Base-by-base conservation (phyloP, 1,140 invertebrate species). In the Anoplolepis gracilipes region DNA sequence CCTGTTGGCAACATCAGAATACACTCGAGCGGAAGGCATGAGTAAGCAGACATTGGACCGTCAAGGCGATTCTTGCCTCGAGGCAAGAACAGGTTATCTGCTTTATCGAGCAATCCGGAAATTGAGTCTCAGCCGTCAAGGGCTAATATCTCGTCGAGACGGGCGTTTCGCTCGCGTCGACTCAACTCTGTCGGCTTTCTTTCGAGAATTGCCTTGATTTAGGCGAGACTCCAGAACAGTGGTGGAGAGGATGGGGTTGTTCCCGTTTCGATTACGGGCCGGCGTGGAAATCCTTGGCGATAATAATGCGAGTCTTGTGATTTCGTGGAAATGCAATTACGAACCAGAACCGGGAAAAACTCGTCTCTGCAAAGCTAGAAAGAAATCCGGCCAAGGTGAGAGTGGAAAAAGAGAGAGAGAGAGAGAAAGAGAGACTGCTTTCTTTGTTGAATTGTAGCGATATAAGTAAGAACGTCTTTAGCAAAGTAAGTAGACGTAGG, bases 261-360 rank as follows among this genome's bases (percentile, higher is more conserved):
- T 79, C 75, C 61, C 49, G 57, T 72, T 78, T 57, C 84, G 87
- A 89, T 89, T 89, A 88, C 87, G 57, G 72, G 64, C 36, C 59
- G 49, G 69, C 62, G 84, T 55, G 57, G 77, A 86, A 89, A 86
- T 89, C 87, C 77, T 28, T 77, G 72, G 77, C 59, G 88, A 88
- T 89, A 87, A 86, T 87, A 89, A 89, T 84, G 67, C 57, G 77
- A 72, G 53, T 76, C 75, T 49, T 65, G 73, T 62, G 85, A 90
- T 90, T 90, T 82, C 85, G 85, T 87, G 87, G 85, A 89, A 90
- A 89, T 87, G 88, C 78, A 90, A 90, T 90, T 89, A 90, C 67
- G 85, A 62, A 67, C 7, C 55, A 30, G 67, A 22, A 79, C 76
- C 62, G 79, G 61, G 53, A n/a, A 67, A 85, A 90, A 59, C 72